Base-by-base conservation (phyloP, 2,113 vertebrate genomes). In the Larimichthys crocea region DNA sequence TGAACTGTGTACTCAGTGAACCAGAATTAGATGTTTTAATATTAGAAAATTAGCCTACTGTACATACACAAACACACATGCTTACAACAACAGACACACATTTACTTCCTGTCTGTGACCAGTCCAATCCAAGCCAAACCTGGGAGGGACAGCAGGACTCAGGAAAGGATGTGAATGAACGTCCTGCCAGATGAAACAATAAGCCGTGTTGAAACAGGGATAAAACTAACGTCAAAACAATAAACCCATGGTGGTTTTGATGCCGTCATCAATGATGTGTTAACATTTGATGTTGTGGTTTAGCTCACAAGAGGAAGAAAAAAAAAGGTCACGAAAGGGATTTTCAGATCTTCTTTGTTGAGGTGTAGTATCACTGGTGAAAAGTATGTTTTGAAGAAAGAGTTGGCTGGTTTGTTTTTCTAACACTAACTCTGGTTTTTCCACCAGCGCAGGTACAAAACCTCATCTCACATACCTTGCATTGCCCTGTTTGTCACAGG, bases 11-110 rank as follows among this genome's bases (percentile, higher is more conserved):
- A 48, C 63, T 50, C 35, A 48, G 15, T 61, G 29, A 65, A 73
- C 75, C 78, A 82, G 61, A 88, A 87, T 86, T 77, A 86, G 83
- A 74, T n/a, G 44, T 48, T 75, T 80, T 86, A 75, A 88, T 92
- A 84, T 79, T 81, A 87, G 72, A 74, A 82, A 68, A 3, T 73
- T 31, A 44, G 29, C 44, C 35, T 57, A 61, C 10, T n/a, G 56
- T 68, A 50, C 7, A 65, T 3, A 76, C 55, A 79, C 46, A 74
- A 17, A 61, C 61, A 67, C 24, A 56, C 61, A 12, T 0, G 16
- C 68, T 61, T 53, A 68, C 63, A 82, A 84, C 35, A 66, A 74
- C 29, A 81, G 8, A 46, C 63, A 73, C 46, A 19, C 5, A 22
- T 70, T 49, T 14, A 59, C 70, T 57, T 85, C 66, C 74, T 64